These are phyloP conservation scores for Biston stratarius DNA, from an alignment of 2,888 invertebrate species.

Conservation along the genomic window DNA sequence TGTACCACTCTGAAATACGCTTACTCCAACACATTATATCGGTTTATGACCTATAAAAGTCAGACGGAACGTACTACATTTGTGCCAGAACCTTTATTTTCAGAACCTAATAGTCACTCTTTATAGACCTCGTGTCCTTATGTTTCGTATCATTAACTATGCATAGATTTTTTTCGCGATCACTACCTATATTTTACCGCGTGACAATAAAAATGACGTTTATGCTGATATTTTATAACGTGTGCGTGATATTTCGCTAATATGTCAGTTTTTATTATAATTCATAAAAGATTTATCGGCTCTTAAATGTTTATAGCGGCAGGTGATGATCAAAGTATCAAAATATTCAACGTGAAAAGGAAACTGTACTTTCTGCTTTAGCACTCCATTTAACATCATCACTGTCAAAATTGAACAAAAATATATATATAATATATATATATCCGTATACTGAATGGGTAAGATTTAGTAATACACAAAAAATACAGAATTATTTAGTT, in stretches of 20 bases:
- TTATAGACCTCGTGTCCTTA: slow-evolving; percentile 75
- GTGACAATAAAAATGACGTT: slow-evolving; percentile 73
- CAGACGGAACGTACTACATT: slow-evolving; percentile 81
- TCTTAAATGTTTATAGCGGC: slow-evolving; percentile 46
- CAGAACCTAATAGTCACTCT: slow-evolving; percentile 79
- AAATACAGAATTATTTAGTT: too few relatives aligned
- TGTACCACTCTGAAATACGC: slow-evolving; percentile 84
- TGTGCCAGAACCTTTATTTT: slow-evolving; percentile 82
- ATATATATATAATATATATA: too few relatives aligned
- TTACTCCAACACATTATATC: slow-evolving; percentile 83
- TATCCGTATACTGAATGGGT: too few relatives aligned
- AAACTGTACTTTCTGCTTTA: neutral
- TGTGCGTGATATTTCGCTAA: slow-evolving; percentile 75
- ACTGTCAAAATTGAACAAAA: too few relatives aligned
- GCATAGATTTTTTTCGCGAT: slow-evolving; percentile 79
- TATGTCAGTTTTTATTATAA: slow-evolving; percentile 72
- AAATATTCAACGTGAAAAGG: slow-evolving; percentile 17
- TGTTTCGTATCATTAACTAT: slow-evolving; percentile 73
- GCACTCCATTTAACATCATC: neutral
- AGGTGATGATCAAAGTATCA: slow-evolving; percentile 30
- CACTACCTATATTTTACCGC: slow-evolving; percentile 71
- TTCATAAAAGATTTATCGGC: slow-evolving; percentile 69
- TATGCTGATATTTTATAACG: slow-evolving; percentile 72
- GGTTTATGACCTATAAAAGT: slow-evolving; percentile 86
- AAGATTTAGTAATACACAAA: too few relatives aligned